Conservation (phyloP, 2,797 vertebrate genomes). For the Gorsachius magnificus region DNA sequence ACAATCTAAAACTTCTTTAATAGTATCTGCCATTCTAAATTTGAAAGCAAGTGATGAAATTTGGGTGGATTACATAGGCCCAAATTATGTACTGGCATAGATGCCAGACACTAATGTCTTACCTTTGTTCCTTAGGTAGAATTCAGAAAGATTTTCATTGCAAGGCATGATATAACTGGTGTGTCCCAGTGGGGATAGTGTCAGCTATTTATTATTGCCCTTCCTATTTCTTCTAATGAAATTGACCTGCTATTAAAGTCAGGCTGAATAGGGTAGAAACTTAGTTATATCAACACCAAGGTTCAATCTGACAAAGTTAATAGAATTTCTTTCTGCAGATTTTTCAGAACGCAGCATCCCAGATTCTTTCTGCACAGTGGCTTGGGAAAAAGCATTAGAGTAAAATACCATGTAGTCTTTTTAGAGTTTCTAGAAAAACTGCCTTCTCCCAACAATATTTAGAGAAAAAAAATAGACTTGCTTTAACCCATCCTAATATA, state of each 20-base stretch:
- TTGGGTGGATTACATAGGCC: background rate
- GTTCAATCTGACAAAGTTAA: slow-evolving; percentile 19
- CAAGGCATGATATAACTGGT: background rate
- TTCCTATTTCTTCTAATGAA: slow-evolving; percentile 20
- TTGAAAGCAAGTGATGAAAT: background rate
- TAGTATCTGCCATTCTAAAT: background rate
- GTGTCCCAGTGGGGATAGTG: background rate
- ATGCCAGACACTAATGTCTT: background rate
- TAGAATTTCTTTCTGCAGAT: slow-evolving; percentile 15
- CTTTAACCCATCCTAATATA: background rate
- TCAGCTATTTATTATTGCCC: background rate
- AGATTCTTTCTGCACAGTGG: background rate
- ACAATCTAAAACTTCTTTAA: background rate
- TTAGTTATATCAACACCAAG: background rate
- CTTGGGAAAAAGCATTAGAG: background rate
- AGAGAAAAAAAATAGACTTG: background rate
- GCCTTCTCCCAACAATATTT: background rate
- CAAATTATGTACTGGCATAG: background rate
- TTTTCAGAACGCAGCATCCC: background rate
- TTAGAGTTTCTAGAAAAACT: background rate
- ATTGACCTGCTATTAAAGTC: slow-evolving; percentile 7
- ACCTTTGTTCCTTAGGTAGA: background rate
- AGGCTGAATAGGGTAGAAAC: background rate
- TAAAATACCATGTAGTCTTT: background rate
- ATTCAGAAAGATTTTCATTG: background rate